Evolutionary conservation across 2,888 invertebrate genomes (phyloP).

Genomic region (Phragmatobia fuliginosa): DNA sequence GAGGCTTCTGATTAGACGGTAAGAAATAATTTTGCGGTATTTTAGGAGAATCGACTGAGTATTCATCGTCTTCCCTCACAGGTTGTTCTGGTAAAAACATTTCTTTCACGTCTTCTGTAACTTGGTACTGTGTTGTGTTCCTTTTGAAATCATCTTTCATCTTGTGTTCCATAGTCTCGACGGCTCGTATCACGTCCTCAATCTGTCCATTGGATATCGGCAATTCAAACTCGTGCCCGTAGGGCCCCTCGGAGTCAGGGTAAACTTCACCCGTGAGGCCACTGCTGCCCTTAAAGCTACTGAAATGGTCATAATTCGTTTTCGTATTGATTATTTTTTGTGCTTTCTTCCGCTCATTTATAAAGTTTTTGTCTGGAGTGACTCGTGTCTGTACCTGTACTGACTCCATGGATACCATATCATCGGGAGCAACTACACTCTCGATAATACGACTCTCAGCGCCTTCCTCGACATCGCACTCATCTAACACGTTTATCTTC

Average conservation of each 20-base stretch:
- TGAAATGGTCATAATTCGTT: conserved; percentile 83
- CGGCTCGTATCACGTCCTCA: conserved; percentile 78
- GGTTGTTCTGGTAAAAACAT: conserved; percentile 70
- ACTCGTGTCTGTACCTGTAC: conserved; percentile 89
- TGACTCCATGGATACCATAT: conserved; percentile 83
- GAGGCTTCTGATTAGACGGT: conserved; percentile 75
- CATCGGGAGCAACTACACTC: conserved; percentile 70
- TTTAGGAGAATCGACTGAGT: conserved; percentile 68
- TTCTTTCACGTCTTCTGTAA: conserved; percentile 73
- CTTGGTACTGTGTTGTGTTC: conserved; percentile 72
- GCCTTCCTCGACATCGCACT: conserved; percentile 89
- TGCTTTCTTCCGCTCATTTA: conserved; percentile 75
- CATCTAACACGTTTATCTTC: conserved; percentile 96
- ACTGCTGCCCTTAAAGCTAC: conserved; percentile 70
- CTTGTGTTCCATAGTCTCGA: conserved; percentile 75
- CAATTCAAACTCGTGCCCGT: conserved; percentile 78
- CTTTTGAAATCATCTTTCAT: conserved; percentile 69
- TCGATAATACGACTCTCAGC: conserved; percentile 84
- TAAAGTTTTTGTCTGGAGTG: conserved; percentile 87
- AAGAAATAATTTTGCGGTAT: conserved; percentile 70
- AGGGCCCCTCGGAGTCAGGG: conserved; percentile 58
- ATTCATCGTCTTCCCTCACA: conserved; percentile 75
- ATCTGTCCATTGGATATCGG: conserved; percentile 78
- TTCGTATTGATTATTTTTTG: conserved; percentile 83
- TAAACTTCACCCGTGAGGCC: conserved; percentile 70